Evolutionary conservation across 2,888 invertebrate species (phyloP), one percentile per base, ranked within the genome.

Genomic region (Octonoba sinensis): DNA sequence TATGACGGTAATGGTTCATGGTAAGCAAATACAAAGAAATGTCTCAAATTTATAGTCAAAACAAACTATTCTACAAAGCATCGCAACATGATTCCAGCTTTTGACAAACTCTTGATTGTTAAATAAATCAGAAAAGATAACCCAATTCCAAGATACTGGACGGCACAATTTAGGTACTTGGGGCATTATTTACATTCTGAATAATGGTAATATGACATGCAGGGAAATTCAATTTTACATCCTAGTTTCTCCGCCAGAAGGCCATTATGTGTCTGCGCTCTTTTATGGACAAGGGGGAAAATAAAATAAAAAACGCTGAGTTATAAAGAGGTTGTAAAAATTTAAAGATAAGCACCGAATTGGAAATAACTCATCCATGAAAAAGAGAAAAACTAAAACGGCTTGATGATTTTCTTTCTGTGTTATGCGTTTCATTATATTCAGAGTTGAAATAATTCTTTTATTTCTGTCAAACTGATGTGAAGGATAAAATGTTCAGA

Each of bases 171-270:
- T 70, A 49, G 69, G 60, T 70, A 77, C 59, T 62, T 69, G 62
- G 56, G 70, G 62, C 69, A 64, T 77, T 77, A 77, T 77, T 77
- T 77, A 77, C 76, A 77, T 54, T 36, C 56, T 64, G 62, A 70
- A 77, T 77, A 69, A 69, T 62, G 54, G 54, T 69, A 64, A 77
- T 70, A 77, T 77, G 76, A 77, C 76, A 77, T 36, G 69, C 62
- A 62, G 70, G 47, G 59, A 77, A 77, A 77, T 77, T 77, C 76
- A 77, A 70, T 77, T 77, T 69, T 64, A 70, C 64, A 36, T 36
- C 36, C 36, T 8, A 36, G 36, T 36, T 36, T 36, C 36, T 6
- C 6, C 36, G 36, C 36, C 11, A 6, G 4, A 36, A 36, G 36
- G 11, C 36, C 36, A 36, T 36, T 36, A 36, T 36, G 36, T 54